Evolutionary conservation across 2,888 invertebrate genomes (phyloP), one percentile per base, ranked within the genome.

Genomic region (Himalopsyche japonica): DNA sequence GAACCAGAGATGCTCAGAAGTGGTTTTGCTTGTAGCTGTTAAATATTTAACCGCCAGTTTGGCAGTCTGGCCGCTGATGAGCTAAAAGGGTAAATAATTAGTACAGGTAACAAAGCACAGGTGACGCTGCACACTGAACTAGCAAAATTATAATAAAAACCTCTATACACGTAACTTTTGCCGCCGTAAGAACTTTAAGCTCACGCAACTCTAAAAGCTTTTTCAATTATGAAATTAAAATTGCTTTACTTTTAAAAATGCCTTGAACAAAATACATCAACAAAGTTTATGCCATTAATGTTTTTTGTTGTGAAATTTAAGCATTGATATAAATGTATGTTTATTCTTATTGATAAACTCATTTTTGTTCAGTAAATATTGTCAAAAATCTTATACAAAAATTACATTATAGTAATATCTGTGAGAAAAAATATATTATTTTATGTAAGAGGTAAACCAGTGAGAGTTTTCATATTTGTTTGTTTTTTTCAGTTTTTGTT

Each of bases 71-170:
- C 43, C 37, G 15, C 77, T 77, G 77, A 77, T 77, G 77, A 34
- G 77, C 24, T 43, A 43, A 77, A 77, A 77, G 77, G 77, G 77
- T 77, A 77, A 37, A 77, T 77, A 77, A 77, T 77, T 77, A 77
- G 34, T 43, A 77, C 77, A 32, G 77, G 37, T 43, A 34, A 27
- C 70, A 15, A 15, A 70, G 20, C 24, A 27, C 70, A 70, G 70
- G 70, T 70, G 70, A 70, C 70, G 70, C 27, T 70, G 70, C 70
- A 70, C 70, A 70, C 24, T 70, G 70, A 70, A 70, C 70, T 70
- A 70, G 70, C 27, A 27, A 70, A 70, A 27, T 70, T 30, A 70
- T 70, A 70, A 70, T 30, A 70, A 70, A 70, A 70, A 70, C 27
- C 70, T 70, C 70, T 27, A 70, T 70, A 27, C 27, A 27, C 24